Evolutionary conservation across 1,140 invertebrate species (phyloP), one percentile per base, ranked within the genome.

Genomic region (Melitaea cinxia): DNA sequence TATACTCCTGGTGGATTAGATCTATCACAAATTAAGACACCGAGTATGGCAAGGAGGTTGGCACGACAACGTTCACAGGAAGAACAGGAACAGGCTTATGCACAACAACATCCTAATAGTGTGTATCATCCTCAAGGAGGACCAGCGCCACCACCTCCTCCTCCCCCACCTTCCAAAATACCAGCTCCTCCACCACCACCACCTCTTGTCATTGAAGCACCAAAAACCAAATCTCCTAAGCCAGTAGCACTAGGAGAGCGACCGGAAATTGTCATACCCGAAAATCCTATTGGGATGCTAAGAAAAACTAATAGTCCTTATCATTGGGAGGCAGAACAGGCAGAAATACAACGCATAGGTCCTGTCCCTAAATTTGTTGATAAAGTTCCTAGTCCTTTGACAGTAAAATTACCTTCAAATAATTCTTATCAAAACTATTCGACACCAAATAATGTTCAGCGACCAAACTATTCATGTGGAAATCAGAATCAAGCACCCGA

Each of bases 1-100:
- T 98, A 98, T 82, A 98, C 97, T 12, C 97, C 97, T 2, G 96
- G 96, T 10, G 97, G 97, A 55, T 92, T 98, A 45, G 97, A 98
- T 85, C 91, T 98, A 21, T 97, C 96, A 0, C 96, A 98, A 86
- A 97, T 98, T 33, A 93, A 94, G 62, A 97, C 96, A 58, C 97
- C 97, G 1, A 93, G 96, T 69, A 98, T 98, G 96, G 95, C 96
- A 10, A 93, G 96, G 70, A 91, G 97, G 37, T 93, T 97, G 70
- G 93, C 93, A 54, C 91, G 93, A 61, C 94, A 94, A 66, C 75
- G 85, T 26, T 93, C 89, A 59, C 82, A 76, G 67, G 92, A 88
- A 87, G 93, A 88, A 75, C 93, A 73, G 68, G 93, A 80, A 76
- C 91, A 72, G 88, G 92, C 67, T 73, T 94, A 91, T 55, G 66